A percentile compares a stretch with the other conserved stretches of the same genome.
These are phyloP conservation scores for Erebia ligea DNA, from an alignment of 2,888 invertebrate genomes.

Conservation along the genomic window DNA sequence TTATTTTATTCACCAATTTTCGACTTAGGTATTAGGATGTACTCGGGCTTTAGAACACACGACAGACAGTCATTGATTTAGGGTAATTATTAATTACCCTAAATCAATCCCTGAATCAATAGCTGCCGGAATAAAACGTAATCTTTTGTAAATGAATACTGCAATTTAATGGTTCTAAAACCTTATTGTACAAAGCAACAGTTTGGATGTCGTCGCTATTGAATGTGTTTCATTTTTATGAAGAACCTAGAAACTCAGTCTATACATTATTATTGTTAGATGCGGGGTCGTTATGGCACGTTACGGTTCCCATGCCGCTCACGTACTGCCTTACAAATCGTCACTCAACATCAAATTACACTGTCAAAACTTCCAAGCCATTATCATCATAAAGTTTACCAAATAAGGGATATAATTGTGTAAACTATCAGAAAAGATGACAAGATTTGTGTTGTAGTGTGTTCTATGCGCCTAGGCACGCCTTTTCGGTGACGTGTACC, in stretches of 20 bases:
- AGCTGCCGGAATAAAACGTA: no score
- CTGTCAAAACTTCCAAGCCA: constrained; percentile 43
- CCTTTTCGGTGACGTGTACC: constrained; percentile 62
- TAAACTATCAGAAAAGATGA: constrained; percentile 31
- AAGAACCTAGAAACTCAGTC: background rate
- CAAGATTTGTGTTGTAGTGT: constrained; percentile 32
- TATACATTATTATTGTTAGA: constrained; percentile 5
- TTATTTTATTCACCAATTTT: no score
- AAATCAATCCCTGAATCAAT: no score
- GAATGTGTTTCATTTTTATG: background rate
- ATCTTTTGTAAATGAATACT: no score
- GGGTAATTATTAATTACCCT: no score
- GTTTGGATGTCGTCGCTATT: background rate
- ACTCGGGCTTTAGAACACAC: background rate
- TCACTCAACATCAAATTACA: constrained; percentile 40
- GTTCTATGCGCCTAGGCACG: constrained; percentile 50
- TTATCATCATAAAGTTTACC: constrained; percentile 42
- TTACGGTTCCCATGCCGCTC: constrained; percentile 73
- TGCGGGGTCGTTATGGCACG: constrained; percentile 66
- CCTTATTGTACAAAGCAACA: background rate
- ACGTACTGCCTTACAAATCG: constrained; percentile 57
- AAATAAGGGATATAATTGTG: constrained; percentile 45
- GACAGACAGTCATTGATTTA: no score
- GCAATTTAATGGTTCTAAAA: no score
- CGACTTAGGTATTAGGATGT: background rate